phyloP scores from a whole-genome alignment of 2,888 invertebrate genomes.

The Globia sparganii region DNA sequence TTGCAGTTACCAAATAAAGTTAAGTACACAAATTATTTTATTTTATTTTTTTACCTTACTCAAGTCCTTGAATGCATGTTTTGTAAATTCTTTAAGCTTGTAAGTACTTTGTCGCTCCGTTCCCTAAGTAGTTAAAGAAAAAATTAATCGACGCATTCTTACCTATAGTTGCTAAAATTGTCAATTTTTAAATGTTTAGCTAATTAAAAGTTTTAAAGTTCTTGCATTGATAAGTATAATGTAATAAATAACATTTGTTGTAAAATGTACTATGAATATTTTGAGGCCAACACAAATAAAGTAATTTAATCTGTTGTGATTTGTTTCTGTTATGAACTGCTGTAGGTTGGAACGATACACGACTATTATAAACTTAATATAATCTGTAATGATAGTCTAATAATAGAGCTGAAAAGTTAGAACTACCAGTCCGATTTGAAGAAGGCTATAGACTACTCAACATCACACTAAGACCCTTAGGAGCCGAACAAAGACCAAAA shows the following conservation, averaged over 20 bases:
- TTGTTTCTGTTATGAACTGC: slow-evolving; percentile 71
- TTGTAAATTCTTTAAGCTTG: slow-evolving; percentile 42
- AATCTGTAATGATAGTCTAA: too few relatives aligned
- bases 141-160: slow-evolving; percentile 55
- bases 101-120: slow-evolving; percentile 36
- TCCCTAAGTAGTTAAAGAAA: slow-evolving; percentile 46
- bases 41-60: slow-evolving; percentile 74
- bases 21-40: slow-evolving; percentile 79
- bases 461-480: too few relatives aligned
- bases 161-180: slow-evolving; percentile 80
- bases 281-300: slow-evolving; percentile 89
- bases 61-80: slow-evolving; percentile 52
- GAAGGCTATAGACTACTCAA: too few relatives aligned
- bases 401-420: too few relatives aligned
- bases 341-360: neutral
- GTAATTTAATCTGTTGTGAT: slow-evolving; percentile 81
- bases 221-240: slow-evolving; percentile 85
- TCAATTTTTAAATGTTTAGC: slow-evolving; percentile 89
- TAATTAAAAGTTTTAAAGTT: slow-evolving; percentile 81
- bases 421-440: too few relatives aligned
- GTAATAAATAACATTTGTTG: slow-evolving; percentile 86
- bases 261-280: slow-evolving; percentile 88
- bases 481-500: too few relatives aligned
- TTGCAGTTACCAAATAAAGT: slow-evolving; percentile 89
- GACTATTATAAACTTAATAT: neutral